Conservation (phyloP, 2,113 vertebrate species). For the Nothobranchius kuhntae region DNA sequence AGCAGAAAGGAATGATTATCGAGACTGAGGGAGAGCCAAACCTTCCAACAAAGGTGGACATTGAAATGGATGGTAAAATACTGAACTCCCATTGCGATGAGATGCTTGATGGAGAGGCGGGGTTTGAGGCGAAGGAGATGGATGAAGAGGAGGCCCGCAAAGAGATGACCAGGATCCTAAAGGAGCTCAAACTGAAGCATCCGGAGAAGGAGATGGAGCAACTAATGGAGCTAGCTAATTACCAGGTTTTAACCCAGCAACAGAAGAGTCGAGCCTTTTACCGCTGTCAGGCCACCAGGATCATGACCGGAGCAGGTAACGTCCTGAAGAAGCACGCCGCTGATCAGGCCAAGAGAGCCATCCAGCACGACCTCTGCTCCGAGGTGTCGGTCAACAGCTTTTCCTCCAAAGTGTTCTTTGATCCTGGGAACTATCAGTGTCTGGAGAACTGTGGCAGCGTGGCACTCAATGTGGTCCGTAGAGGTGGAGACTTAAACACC, state of each 20-base stretch:
- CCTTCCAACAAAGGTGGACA: conserved; percentile 83
- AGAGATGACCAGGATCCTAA: conserved; percentile 90
- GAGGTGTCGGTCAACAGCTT: conserved; percentile 80
- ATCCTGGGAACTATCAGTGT: conserved; percentile 91
- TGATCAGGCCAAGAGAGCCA: conserved; percentile 88
- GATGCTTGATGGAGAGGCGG: conserved; percentile 82
- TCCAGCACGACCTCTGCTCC: conserved; percentile 84
- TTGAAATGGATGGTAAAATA: conserved; percentile 91
- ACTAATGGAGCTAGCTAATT: conserved; percentile 90
- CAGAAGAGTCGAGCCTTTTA: conserved; percentile 96
- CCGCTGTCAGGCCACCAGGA: conserved; percentile 92
- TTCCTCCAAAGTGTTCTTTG: conserved; percentile 88
- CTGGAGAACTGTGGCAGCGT: conserved; percentile 94
- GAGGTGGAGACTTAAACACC: conserved; percentile 86
- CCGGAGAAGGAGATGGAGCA: conserved; percentile 94
- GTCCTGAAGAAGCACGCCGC: conserved; percentile 91
- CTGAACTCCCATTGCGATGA: conserved; percentile 85
- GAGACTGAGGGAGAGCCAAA: conserved; percentile 92
- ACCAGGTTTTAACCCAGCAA: conserved; percentile 90
- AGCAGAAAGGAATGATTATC: conserved; percentile 91
- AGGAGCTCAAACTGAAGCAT: conserved; percentile 94
- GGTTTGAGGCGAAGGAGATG: conserved; percentile 82
- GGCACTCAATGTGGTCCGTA: conserved; percentile 85
- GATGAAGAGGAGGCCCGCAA: conserved; percentile 90
- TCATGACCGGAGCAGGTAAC: conserved; percentile 93